These are phyloP conservation scores for Urophycis tenuis DNA, from an alignment of 2,797 vertebrate species.

Conservation along the genomic window DNA sequence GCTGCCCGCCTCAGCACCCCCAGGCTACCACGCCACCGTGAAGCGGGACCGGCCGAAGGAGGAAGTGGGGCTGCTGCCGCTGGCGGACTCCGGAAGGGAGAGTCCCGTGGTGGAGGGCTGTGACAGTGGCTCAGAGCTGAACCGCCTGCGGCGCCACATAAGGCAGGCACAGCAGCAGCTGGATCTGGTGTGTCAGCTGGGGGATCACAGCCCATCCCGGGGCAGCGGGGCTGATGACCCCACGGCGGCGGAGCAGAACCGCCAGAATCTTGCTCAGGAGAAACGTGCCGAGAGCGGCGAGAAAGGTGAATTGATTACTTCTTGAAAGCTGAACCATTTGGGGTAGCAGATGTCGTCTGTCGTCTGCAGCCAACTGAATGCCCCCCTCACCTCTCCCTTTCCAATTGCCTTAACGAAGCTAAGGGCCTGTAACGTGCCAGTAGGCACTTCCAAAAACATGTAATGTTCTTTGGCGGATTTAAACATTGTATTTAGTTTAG, in stretches of 20 bases:
- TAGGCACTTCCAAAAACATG: too few relatives aligned
- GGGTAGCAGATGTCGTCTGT: background rate
- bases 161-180: constrained; percentile 83
- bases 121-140: constrained; percentile 64
- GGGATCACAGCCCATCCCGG: constrained; percentile 64
- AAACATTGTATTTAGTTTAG: too few relatives aligned
- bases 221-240: constrained; percentile 69
- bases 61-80: constrained; percentile 58
- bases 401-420: too few relatives aligned
- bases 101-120: constrained; percentile 61
- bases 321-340: background rate
- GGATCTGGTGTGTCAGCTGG: constrained; percentile 75
- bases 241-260: constrained; percentile 80
- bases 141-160: constrained; percentile 75
- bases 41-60: constrained; percentile 70
- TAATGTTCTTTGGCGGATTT: too few relatives aligned
- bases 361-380: too few relatives aligned
- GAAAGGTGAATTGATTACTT: constrained; percentile 57
- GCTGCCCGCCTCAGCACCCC: constrained; percentile 63
- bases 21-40: constrained; percentile 75
- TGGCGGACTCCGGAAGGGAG: constrained; percentile 57
- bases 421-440: too few relatives aligned
- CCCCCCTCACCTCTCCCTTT: too few relatives aligned
- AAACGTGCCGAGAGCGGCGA: constrained; percentile 70
- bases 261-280: constrained; percentile 83